These are phyloP conservation scores for Sylvilagus floridanus DNA, from an alignment of 2,797 vertebrate genomes.

Conservation along the genomic window DNA sequence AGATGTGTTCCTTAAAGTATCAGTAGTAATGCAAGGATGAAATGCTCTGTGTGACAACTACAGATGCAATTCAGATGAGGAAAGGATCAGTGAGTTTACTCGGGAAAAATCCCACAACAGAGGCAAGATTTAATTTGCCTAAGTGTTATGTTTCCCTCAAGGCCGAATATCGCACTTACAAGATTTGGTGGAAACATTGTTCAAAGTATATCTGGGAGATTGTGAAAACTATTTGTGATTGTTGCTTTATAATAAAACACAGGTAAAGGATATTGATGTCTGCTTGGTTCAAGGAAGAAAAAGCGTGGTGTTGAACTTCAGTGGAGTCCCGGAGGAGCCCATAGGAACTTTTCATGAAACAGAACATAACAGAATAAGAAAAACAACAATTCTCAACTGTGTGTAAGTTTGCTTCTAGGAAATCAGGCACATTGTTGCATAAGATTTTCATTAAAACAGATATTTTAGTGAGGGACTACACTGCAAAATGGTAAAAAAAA, in stretches of 20 bases:
- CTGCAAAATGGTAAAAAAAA: background rate
- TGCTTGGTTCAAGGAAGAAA: background rate
- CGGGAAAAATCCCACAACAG: background rate
- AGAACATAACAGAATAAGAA: background rate
- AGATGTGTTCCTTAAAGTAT: background rate
- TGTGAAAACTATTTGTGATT: background rate
- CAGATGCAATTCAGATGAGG: background rate
- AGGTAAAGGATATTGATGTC: accelerated
- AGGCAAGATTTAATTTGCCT: background rate
- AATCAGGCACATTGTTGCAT: background rate
- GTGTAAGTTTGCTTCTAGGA: constrained; percentile 22
- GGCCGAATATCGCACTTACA: background rate
- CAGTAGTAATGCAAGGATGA: background rate
- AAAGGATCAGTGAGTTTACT: background rate
- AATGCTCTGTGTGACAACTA: background rate
- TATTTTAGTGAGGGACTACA: background rate
- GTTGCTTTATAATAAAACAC: background rate
- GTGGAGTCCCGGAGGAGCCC: background rate
- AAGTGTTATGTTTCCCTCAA: too few relatives aligned
- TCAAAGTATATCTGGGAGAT: background rate
- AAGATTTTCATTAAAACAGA: background rate
- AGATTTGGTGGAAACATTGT: background rate
- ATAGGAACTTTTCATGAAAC: background rate
- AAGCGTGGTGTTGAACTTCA: background rate
- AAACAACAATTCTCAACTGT: background rate